Evolutionary conservation across 1,140 invertebrate species (phyloP).

Genomic region (Tribolium madens): DNA sequence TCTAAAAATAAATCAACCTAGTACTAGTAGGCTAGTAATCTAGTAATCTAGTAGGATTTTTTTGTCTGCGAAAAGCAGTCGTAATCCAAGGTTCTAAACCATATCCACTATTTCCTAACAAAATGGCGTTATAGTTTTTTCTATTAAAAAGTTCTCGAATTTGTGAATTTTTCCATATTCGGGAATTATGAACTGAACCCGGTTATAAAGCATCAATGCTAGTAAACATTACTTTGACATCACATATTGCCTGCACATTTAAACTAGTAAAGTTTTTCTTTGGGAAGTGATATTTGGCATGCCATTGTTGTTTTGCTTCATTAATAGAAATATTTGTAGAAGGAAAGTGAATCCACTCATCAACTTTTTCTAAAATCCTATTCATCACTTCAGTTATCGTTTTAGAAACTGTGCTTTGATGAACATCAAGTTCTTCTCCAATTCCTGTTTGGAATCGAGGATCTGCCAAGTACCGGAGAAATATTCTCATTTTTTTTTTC

Average conservation of each 20-base stretch:
- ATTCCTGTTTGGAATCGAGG: constrained; percentile 55
- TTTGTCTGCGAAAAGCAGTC: neutral
- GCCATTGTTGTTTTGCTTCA: constrained; percentile 13
- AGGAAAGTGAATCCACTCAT: constrained; percentile 32
- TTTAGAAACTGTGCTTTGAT: constrained; percentile 52
- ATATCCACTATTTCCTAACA: neutral
- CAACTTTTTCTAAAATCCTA: constrained; percentile 47
- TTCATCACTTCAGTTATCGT: constrained; percentile 44
- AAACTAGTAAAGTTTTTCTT: constrained; percentile 23
- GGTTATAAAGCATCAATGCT: constrained; percentile 46
- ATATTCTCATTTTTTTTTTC: constrained; percentile 48
- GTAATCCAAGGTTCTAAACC: constrained; percentile 18
- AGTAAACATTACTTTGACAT: constrained; percentile 33
- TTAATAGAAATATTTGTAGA: constrained; percentile 30
- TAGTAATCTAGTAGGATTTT: too few species aligned
- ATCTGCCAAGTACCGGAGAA: constrained; percentile 53
- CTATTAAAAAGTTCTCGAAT: too few species aligned
- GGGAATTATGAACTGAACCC: constrained; percentile 39
- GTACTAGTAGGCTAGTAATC: too few species aligned
- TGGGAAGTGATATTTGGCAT: too few species aligned
- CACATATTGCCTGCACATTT: constrained; percentile 45
- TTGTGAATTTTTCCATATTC: constrained; percentile 47
- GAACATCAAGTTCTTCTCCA: constrained; percentile 50
- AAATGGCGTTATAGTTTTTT: neutral
- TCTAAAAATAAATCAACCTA: too few species aligned